Percentiles rank a stretch among this genome's conserved stretches.
phyloP scores from a whole-genome alignment of 2,888 invertebrate genomes.

The Luperina testacea region DNA sequence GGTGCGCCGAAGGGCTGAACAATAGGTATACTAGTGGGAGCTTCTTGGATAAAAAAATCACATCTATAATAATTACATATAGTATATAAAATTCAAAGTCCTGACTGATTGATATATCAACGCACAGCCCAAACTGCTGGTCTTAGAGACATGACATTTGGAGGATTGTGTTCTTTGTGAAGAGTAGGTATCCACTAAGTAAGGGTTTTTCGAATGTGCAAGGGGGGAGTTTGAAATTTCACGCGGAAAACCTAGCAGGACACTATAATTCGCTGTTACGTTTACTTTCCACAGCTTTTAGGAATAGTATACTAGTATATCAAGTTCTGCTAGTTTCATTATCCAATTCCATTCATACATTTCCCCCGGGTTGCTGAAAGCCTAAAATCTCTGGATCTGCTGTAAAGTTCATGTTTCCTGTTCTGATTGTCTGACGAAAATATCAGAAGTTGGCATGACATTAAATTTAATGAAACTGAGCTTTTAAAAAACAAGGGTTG shows the following conservation, averaged over 20 bases:
- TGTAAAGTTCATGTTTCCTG: neutral
- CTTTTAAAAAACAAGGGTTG: neutral
- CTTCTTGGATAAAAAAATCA: neutral
- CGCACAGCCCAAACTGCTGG: no score
- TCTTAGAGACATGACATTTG: no score
- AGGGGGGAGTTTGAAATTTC: no score
- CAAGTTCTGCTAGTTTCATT: neutral
- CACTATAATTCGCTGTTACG: neutral
- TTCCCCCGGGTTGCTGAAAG: neutral
- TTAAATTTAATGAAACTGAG: neutral
- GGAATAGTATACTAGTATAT: neutral
- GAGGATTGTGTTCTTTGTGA: no score
- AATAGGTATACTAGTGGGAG: neutral
- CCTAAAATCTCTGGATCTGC: neutral
- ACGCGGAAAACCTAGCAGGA: slow-evolving; percentile 12
- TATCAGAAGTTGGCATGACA: neutral
- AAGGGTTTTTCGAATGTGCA: no score
- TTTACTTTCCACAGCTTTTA: slow-evolving; percentile 8
- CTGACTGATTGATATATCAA: no score
- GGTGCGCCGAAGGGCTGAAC: neutral
- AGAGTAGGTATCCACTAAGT: no score
- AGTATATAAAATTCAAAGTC: no score
- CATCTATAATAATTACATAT: no score
- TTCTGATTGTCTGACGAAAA: neutral
- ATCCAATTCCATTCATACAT: neutral